Evolutionary conservation across 2,113 vertebrate species (phyloP), one percentile per base, ranked within the genome.

Genomic region (Columba livia): DNA sequence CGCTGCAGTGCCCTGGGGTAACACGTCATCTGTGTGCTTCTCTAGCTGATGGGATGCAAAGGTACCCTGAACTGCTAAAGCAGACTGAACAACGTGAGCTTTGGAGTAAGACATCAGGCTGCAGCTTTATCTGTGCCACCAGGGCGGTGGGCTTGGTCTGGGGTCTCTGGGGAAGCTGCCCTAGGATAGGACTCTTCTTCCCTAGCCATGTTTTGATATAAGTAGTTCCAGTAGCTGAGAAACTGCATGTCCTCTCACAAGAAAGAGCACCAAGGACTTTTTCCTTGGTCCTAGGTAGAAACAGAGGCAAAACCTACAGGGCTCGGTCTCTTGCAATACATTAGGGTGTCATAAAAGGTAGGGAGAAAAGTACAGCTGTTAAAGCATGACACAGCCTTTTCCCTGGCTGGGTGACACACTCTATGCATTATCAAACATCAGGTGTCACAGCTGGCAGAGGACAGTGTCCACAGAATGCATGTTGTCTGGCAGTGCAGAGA

Each of bases 1-100:
- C 0, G 1, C 29, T 0, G 0, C 64, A 64, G 36, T 40, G 40
- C 36, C 24, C 61, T 51, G n/a, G 31, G 28, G 44, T 62, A 65
- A 28, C 40, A 71, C 11, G 9, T 18, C 40, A 75, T 31, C 50
- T 38, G 12, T 79, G 42, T 5, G 1, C 17, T 67, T 28, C 29
- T 32, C 25, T 62, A 13, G 11, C 16, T 51, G 36, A 40, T 32
- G 69, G 69, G 36, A 34, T 57, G 31, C 16, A 62, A 66, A 81
- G 17, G 26, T 6, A 28, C 15, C 18, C 67, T 65, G 60, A 72
- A 51, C 42, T 29, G 32, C 36, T 51, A 60, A 19, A 85, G 44
- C 44, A 66, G 44, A 66, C 7, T 20, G 32, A 60, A 72, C 18
- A 72, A 16, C 23, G 20, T 44, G 58, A 11, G 18, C 20, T 71